A percentile compares a stretch with the other conserved stretches of the same genome.
phyloP scores from a whole-genome alignment of 2,113 vertebrate genomes.

The Miniopterus natalensis region DNA sequence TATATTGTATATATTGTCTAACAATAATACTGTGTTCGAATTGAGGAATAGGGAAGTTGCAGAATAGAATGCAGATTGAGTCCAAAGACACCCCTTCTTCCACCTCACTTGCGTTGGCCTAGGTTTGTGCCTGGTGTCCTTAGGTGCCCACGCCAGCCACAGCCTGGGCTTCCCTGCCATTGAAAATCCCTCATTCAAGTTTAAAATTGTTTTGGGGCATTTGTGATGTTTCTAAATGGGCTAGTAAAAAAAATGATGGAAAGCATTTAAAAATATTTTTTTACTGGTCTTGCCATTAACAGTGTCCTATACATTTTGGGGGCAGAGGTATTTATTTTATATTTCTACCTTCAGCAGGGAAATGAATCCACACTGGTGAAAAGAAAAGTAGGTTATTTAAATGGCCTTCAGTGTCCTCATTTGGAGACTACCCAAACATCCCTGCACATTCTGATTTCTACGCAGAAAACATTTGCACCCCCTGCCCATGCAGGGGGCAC shows the following conservation, averaged over 20 bases:
- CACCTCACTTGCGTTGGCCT: too few species aligned
- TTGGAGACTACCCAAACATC: background rate
- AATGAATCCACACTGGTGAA: background rate
- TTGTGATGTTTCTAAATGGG: background rate
- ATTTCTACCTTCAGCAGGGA: background rate
- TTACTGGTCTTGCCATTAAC: background rate
- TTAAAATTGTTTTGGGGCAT: background rate
- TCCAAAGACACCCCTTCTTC: background rate
- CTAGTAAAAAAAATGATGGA: background rate
- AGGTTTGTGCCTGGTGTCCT: background rate
- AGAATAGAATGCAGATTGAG: background rate
- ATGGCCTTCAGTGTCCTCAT: background rate
- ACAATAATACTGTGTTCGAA: background rate
- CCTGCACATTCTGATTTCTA: background rate
- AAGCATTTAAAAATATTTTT: background rate
- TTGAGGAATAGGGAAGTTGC: background rate
- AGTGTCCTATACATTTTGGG: background rate
- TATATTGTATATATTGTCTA: fast-evolving
- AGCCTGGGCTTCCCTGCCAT: background rate
- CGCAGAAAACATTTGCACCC: background rate
- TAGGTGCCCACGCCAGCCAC: too few species aligned
- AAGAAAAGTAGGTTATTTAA: conserved; percentile 15
- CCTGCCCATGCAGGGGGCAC: fast-evolving
- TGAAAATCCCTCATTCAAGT: background rate
- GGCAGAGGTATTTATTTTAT: background rate